Percentiles rank a stretch among this genome's conserved stretches.
Conservation (phyloP, 35 echinoderm and acorn worm genomes). For the Eucidaris tribuloides region DNA sequence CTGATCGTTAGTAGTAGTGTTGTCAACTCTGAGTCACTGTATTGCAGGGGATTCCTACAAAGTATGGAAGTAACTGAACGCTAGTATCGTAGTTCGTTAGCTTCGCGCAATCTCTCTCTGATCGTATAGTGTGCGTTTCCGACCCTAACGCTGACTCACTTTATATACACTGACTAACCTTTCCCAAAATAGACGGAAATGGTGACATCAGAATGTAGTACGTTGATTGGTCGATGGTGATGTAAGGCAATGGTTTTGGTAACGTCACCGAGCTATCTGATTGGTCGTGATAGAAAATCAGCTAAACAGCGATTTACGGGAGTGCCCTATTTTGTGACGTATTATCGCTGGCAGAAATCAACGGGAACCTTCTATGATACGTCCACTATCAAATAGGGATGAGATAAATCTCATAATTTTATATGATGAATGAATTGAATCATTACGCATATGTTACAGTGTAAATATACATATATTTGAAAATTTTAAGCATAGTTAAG, state of each 20-base stretch:
- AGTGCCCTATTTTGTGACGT: no score
- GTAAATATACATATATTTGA: neutral
- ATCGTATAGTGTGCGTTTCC: slow-evolving; percentile 40
- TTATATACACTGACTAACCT: slow-evolving; percentile 97
- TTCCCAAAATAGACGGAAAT: slow-evolving; percentile 84
- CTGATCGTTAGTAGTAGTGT: slow-evolving; percentile 9
- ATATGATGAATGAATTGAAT: neutral
- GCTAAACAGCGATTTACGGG: neutral
- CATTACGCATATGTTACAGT: neutral
- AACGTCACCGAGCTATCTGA: slow-evolving; percentile 70
- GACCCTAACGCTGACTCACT: slow-evolving; percentile 77
- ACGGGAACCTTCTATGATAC: neutral
- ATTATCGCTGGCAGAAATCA: no score
- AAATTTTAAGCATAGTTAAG: neutral
- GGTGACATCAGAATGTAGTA: slow-evolving; percentile 56
- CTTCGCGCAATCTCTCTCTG: neutral
- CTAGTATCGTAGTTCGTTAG: neutral
- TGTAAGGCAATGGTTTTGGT: slow-evolving; percentile 56
- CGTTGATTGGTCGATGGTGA: slow-evolving; percentile 81
- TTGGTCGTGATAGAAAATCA: slow-evolving; percentile 61
- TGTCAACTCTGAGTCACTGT: slow-evolving; percentile 69
- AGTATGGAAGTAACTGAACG: neutral
- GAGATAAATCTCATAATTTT: neutral
- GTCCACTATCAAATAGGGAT: neutral
- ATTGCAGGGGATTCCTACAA: slow-evolving; percentile 28